Conservation (phyloP, 2,888 invertebrate species). For the Drosophila engyochracea region DNA sequence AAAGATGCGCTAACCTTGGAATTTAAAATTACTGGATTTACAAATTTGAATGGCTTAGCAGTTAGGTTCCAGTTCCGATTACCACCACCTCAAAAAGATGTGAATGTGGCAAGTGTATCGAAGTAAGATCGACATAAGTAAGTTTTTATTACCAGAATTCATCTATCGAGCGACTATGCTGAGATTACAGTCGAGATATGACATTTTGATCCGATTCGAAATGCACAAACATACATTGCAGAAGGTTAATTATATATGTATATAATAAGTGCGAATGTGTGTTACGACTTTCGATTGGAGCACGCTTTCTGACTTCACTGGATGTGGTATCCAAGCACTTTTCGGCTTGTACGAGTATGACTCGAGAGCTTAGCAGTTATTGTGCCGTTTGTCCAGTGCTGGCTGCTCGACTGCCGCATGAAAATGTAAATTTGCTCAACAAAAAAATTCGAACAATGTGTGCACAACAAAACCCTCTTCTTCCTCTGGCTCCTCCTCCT, state of each 20-base stretch:
- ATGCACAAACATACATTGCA: not conserved
- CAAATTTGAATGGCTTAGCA: not conserved
- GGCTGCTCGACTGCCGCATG: slow-evolving; percentile 16
- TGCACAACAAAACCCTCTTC: slow-evolving; percentile 22
- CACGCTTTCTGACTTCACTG: not conserved
- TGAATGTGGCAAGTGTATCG: not conserved
- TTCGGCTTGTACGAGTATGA: not conserved
- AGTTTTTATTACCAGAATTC: not conserved
- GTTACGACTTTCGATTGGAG: not conserved
- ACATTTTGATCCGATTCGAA: not conserved
- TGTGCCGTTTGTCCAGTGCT: not conserved
- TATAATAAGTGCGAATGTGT: not conserved
- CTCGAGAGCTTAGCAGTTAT: not conserved
- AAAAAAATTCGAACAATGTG: slow-evolving; percentile 33
- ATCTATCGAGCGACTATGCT: not conserved
- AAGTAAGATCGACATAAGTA: not conserved
- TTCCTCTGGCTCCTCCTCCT: not conserved
- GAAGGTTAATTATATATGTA: not conserved
- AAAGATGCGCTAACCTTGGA: not conserved
- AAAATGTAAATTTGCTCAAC: slow-evolving; percentile 36
- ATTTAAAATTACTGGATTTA: not conserved
- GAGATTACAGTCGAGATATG: not conserved
- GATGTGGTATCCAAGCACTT: not conserved
- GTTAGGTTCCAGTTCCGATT: not conserved
- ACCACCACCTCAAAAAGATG: not conserved